Conservation (phyloP, 2,113 vertebrate species). For the Lasiurus cinereus region DNA sequence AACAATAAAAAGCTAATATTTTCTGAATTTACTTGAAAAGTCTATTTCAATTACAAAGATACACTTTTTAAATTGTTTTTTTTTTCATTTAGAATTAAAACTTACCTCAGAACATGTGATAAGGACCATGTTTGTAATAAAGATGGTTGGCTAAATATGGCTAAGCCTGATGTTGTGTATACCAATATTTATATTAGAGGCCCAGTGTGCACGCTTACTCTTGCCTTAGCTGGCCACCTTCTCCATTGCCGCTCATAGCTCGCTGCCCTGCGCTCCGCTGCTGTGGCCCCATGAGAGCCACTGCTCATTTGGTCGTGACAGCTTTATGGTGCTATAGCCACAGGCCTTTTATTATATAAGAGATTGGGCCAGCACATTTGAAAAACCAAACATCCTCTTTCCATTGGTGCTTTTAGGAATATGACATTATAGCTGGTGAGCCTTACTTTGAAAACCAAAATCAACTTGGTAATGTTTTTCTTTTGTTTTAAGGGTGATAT, state of each 20-base stretch:
- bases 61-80: conserved; percentile 47
- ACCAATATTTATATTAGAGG: conserved; percentile 35
- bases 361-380: not conserved
- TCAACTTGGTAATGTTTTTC: not conserved
- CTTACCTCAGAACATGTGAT: conserved; percentile 75
- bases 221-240: too few relatives aligned
- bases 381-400: conserved; percentile 62
- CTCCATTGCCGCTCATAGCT: too few relatives aligned
- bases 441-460: conserved; percentile 39
- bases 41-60: conserved; percentile 65
- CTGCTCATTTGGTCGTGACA: too few relatives aligned
- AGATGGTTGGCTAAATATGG: conserved; percentile 15
- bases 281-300: too few relatives aligned
- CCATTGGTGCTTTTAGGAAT: conserved; percentile 42
- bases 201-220: too few relatives aligned
- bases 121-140: conserved; percentile 50
- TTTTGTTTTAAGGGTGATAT: conserved; percentile 4
- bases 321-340: too few relatives aligned
- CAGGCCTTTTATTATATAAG: too few relatives aligned
- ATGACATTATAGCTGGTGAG: conserved; percentile 21
- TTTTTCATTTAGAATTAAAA: conserved; percentile 74
- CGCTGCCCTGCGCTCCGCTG: too few relatives aligned
- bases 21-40: conserved; percentile 53
- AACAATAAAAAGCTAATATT: conserved; percentile 13
- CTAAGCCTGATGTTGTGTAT: conserved; percentile 49